Evolutionary conservation across 1,140 invertebrate genomes (phyloP).

Genomic region (Drosophila sproati): DNA sequence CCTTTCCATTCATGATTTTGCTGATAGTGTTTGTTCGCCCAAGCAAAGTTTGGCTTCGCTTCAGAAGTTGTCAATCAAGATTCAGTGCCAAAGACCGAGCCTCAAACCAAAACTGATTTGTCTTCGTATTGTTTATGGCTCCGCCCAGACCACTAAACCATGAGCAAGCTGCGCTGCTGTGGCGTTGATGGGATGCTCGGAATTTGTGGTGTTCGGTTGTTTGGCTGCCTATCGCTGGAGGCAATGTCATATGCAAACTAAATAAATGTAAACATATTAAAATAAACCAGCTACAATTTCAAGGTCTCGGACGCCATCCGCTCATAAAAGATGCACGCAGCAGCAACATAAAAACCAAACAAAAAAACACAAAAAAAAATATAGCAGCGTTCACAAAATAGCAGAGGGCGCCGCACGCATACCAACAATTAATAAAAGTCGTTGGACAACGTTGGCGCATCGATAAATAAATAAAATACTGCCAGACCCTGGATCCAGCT

Average conservation of each 20-base stretch:
- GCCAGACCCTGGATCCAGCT: conserved; percentile 37
- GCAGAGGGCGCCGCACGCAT: conserved; percentile 20
- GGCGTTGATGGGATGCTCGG: conserved; percentile 14
- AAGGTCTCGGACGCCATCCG: conserved; percentile 79
- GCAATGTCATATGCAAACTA: conserved; percentile 83
- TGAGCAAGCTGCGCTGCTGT: conserved; percentile 28
- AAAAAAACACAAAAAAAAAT: conserved; percentile 6
- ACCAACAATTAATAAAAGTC: conserved; percentile 60
- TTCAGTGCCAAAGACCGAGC: conserved; percentile 38
- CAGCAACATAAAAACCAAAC: conserved; percentile 67
- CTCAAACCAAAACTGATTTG: conserved; percentile 65
- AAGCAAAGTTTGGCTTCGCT: neutral
- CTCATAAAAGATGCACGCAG: conserved; percentile 80
- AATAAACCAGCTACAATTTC: conserved; percentile 79
- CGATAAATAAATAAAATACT: conserved; percentile 74
- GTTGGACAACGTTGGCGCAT: conserved; percentile 65
- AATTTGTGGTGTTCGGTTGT: conserved; percentile 3
- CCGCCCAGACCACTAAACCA: conserved; percentile 34
- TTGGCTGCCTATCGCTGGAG: conserved; percentile 57
- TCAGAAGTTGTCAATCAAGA: conserved; percentile 55
- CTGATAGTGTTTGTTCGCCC: conserved; percentile 7
- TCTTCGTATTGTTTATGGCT: conserved; percentile 59
- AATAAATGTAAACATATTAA: conserved; percentile 81
- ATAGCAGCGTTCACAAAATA: conserved; percentile 29
- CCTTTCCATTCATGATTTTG: conserved; percentile 34